phyloP scores from a whole-genome alignment of 1,140 invertebrate species.

The Spodoptera litura region DNA sequence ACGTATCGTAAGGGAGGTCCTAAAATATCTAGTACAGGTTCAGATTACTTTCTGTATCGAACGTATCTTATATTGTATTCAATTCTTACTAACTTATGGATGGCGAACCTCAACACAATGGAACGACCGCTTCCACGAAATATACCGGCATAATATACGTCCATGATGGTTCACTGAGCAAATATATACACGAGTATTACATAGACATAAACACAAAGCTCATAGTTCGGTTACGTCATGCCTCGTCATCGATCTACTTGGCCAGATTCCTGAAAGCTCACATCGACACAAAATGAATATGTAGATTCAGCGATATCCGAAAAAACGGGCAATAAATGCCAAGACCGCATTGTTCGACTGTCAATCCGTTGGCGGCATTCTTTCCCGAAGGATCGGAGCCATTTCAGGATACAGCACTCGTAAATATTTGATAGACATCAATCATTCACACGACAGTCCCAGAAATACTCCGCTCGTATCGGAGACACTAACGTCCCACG shows the following conservation, averaged over 20 bases:
- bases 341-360: conserved; percentile 45
- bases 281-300: conserved; percentile 41
- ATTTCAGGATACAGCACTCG: conserved; percentile 39
- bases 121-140: background rate
- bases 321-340: conserved; percentile 44
- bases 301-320: conserved; percentile 42
- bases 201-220: conserved; percentile 15
- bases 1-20: no score
- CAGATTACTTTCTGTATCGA: no score
- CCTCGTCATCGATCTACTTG: conserved; percentile 37
- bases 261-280: conserved; percentile 28
- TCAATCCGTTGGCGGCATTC: conserved; percentile 35
- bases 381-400: conserved; percentile 37
- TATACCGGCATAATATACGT: background rate
- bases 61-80: background rate
- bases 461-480: conserved; percentile 21
- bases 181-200: conserved; percentile 11
- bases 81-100: background rate
- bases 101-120: background rate
- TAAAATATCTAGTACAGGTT: no score
- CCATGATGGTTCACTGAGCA: background rate
- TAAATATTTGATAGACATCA: conserved; percentile 47
- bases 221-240: conserved; percentile 34
- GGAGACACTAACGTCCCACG: conserved; percentile 27
- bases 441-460: conserved; percentile 41